Evolutionary conservation across 2,888 invertebrate genomes (phyloP).

Genomic region (Carterocephalus palaemon): DNA sequence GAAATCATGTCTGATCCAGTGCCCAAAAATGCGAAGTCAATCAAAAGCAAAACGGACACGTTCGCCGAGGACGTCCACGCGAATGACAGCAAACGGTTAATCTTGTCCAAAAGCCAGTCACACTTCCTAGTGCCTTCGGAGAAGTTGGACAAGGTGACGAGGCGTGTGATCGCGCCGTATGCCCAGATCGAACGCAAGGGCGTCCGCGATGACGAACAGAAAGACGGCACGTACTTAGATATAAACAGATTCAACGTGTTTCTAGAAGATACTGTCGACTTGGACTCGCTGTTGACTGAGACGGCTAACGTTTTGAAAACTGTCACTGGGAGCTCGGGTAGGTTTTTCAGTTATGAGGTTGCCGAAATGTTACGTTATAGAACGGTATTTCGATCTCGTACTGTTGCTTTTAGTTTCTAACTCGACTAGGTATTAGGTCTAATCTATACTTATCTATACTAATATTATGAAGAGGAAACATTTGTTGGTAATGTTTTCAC

Average conservation of each 20-base stretch:
- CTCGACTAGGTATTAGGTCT: too few relatives aligned
- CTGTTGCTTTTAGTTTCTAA: too few relatives aligned
- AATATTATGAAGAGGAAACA: too few relatives aligned
- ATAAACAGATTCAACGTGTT: constrained; percentile 70
- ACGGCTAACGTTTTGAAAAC: constrained; percentile 78
- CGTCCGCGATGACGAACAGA: constrained; percentile 53
- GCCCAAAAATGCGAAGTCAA: constrained; percentile 46
- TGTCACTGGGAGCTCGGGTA: constrained; percentile 77
- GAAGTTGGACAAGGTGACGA: constrained; percentile 73
- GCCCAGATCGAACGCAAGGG: constrained; percentile 70
- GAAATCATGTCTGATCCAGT: constrained; percentile 49
- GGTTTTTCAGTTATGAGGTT: constrained; percentile 13
- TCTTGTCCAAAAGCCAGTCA: constrained; percentile 51
- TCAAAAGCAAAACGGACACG: constrained; percentile 47
- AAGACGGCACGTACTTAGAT: constrained; percentile 58
- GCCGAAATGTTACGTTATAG: too few relatives aligned
- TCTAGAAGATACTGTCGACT: constrained; percentile 77
- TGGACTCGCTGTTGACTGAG: constrained; percentile 76
- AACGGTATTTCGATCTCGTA: background rate
- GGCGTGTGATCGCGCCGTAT: constrained; percentile 80
- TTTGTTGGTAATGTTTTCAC: too few relatives aligned
- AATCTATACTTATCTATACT: too few relatives aligned
- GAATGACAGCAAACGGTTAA: constrained; percentile 21
- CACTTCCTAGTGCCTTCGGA: constrained; percentile 67
- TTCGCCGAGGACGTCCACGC: constrained; percentile 31